Percentiles rank a stretch among this genome's conserved stretches.
These are phyloP conservation scores for Alethe castanea DNA, from an alignment of 2,113 vertebrate species.

Conservation along the genomic window DNA sequence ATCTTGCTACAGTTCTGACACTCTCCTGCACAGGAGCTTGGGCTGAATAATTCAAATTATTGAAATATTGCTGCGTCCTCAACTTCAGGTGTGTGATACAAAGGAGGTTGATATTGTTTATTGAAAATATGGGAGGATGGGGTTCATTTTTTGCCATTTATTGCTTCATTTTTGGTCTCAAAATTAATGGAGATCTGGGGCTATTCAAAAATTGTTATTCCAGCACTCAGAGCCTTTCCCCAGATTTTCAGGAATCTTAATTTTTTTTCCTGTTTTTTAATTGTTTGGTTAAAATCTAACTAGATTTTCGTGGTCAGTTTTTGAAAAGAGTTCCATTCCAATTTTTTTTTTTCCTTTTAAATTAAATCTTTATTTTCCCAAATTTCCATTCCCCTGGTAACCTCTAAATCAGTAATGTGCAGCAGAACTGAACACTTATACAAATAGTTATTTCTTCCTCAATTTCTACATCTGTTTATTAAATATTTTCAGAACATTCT, in stretches of 20 bases:
- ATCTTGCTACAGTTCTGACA: slow-evolving; percentile 41
- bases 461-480: background rate
- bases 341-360: background rate
- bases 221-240: background rate
- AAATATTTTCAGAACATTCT: background rate
- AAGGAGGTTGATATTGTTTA: background rate
- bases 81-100: background rate
- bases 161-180: background rate
- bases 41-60: slow-evolving; percentile 46
- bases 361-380: background rate
- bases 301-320: background rate
- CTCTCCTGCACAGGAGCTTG: background rate
- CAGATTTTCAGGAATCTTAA: background rate
- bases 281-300: background rate
- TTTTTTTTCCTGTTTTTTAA: background rate
- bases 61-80: slow-evolving; percentile 23
- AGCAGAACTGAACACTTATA: background rate
- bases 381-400: background rate
- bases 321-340: background rate
- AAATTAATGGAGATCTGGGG: background rate
- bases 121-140: background rate
- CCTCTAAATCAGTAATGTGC: background rate
- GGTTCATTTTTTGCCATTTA: background rate
- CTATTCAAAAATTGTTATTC: background rate
- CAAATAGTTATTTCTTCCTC: background rate